Conservation (phyloP, 2,888 invertebrate genomes). For the Tolmerus cingulatus region DNA sequence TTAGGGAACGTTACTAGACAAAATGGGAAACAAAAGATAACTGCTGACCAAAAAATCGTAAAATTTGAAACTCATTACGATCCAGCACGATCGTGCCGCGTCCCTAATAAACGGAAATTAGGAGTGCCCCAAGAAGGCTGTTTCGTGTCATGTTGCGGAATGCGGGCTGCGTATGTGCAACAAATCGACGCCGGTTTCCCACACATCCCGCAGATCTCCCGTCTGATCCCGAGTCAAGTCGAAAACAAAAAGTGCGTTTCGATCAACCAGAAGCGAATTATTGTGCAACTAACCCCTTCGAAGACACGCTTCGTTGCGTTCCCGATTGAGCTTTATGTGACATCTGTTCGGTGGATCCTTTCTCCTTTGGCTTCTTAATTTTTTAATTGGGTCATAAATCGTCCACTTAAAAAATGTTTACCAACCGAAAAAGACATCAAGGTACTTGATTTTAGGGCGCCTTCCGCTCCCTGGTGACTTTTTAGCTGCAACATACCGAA, state of each 20-base stretch:
- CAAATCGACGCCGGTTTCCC: not conserved
- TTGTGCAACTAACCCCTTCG: conserved; percentile 21
- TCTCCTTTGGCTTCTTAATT: not conserved
- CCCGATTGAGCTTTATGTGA: conserved; percentile 21
- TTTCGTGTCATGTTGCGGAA: conserved; percentile 8
- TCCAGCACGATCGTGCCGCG: conserved; percentile 19
- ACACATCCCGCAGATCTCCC: not conserved
- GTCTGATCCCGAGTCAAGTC: not conserved
- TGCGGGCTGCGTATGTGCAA: conserved; percentile 14
- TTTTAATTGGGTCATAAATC: conserved; percentile 26
- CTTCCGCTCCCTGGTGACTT: not conserved
- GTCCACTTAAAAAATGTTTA: conserved; percentile 18
- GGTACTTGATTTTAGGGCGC: conserved; percentile 15
- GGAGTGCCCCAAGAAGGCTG: not conserved
- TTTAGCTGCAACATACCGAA: not conserved
- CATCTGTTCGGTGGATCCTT: conserved; percentile 12
- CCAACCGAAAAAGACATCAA: not conserved
- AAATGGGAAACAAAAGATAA: not conserved
- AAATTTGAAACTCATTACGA: conserved; percentile 14
- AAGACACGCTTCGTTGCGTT: not conserved
- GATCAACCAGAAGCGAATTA: not conserved
- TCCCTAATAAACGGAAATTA: conserved; percentile 30
- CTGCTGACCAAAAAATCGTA: conserved; percentile 28
- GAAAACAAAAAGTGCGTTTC: not conserved
- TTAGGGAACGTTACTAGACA: not conserved